phyloP scores from a whole-genome alignment of 2,797 vertebrate genomes.

The Anguilla pacifica region DNA sequence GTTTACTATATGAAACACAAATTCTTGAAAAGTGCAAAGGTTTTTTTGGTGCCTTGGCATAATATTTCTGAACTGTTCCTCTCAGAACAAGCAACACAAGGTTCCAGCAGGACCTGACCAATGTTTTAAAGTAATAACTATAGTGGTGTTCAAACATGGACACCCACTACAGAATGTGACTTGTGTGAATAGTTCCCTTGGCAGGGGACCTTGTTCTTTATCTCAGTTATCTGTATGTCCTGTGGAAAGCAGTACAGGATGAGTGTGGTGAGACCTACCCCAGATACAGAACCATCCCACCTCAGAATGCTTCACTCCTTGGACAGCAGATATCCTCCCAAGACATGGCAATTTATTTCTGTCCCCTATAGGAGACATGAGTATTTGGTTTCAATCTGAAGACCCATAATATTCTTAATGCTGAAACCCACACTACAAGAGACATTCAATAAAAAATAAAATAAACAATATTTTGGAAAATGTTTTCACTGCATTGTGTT shows the following conservation, averaged over 20 bases:
- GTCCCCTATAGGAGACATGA: background rate
- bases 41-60: background rate
- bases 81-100: background rate
- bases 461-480: too few relatives aligned
- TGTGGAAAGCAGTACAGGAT: background rate
- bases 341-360: background rate
- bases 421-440: background rate
- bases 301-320: slow-evolving; percentile 37
- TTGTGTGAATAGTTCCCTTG: background rate
- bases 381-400: background rate
- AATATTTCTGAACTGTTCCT: background rate
- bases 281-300: slow-evolving; percentile 45
- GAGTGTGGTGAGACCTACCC: background rate
- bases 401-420: background rate
- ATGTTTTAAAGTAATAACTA: slow-evolving; percentile 50
- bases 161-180: background rate
- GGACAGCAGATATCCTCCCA: background rate
- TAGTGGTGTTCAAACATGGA: background rate
- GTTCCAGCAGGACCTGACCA: background rate
- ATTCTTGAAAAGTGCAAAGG: background rate
- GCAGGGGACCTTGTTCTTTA: background rate
- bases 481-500: too few relatives aligned
- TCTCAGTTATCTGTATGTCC: background rate
- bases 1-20: background rate
- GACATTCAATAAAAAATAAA: too few relatives aligned